A percentile compares a stretch with the other conserved stretches of the same genome.
Conservation (phyloP, 2,113 vertebrate genomes). For the Myxocyprinus asiaticus region DNA sequence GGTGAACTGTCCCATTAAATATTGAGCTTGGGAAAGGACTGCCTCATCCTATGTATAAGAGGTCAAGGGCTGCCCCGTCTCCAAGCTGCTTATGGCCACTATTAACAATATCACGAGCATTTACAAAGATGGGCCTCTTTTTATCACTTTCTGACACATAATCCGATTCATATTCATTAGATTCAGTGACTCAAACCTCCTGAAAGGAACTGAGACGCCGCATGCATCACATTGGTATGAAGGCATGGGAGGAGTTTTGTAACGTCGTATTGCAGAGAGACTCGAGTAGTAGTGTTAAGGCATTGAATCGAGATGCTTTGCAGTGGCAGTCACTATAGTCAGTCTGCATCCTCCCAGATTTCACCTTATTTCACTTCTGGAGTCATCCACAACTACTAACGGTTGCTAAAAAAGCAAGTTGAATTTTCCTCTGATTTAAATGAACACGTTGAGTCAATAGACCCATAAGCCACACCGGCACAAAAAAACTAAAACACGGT, state of each 20-base stretch:
- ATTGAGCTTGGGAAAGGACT: not conserved
- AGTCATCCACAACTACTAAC: not conserved
- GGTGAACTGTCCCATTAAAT: too few relatives aligned
- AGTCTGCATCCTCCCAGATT: slow-evolving; percentile 41
- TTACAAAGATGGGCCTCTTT: not conserved
- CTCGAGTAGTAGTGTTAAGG: slow-evolving; percentile 69
- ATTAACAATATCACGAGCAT: not conserved
- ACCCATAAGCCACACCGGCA: slow-evolving; percentile 20
- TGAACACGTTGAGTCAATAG: not conserved
- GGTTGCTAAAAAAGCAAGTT: slow-evolving; percentile 13
- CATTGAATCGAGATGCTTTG: slow-evolving; percentile 66
- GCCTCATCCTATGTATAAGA: slow-evolving; percentile 42
- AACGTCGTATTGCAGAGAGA: slow-evolving; percentile 50
- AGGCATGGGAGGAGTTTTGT: slow-evolving; percentile 25
- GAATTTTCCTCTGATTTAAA: not conserved
- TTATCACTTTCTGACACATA: not conserved
- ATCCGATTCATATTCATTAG: not conserved
- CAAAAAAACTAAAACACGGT: not conserved
- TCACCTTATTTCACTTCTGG: not conserved
- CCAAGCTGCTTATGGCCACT: slow-evolving; percentile 15
- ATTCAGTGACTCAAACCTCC: not conserved
- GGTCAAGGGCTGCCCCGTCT: slow-evolving; percentile 43
- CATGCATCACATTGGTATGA: slow-evolving; percentile 1
- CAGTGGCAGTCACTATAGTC: slow-evolving; percentile 34
- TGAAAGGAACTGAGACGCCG: not conserved